phyloP scores from a whole-genome alignment of 2,888 invertebrate genomes.

The Drosophila colorata region DNA sequence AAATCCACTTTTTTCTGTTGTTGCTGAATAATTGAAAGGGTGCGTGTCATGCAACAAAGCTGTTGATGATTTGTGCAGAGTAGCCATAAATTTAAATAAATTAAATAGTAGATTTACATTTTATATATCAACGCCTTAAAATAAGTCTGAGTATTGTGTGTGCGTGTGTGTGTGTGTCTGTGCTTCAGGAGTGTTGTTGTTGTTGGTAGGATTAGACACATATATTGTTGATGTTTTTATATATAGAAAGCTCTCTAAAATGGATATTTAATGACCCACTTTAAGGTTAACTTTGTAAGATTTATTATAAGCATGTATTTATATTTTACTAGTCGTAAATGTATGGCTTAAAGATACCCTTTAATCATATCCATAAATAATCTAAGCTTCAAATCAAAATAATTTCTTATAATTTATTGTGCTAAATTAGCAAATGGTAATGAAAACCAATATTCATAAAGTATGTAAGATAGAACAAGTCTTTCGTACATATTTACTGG shows the following conservation, averaged over 20 bases:
- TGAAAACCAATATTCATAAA: not conserved
- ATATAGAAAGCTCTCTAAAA: slow-evolving; percentile 4
- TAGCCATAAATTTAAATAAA: slow-evolving; percentile 49
- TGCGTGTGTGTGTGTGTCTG: not conserved
- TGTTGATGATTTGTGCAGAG: slow-evolving; percentile 48
- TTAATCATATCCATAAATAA: not conserved
- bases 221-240: not conserved
- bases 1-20: slow-evolving; percentile 6
- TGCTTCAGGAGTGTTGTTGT: slow-evolving; percentile 21
- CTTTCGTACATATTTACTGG: not conserved
- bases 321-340: not conserved
- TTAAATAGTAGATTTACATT: not conserved
- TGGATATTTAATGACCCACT: slow-evolving; percentile 47
- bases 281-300: slow-evolving; percentile 30
- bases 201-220: not conserved
- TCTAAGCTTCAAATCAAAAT: not conserved
- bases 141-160: not conserved
- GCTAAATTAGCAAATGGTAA: slow-evolving; percentile 1
- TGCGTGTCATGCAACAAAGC: slow-evolving; percentile 2
- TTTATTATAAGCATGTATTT: slow-evolving; percentile 18
- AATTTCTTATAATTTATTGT: not conserved
- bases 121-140: not conserved
- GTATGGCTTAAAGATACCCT: not conserved
- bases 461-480: not conserved
- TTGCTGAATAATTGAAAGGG: slow-evolving; percentile 40